Evolutionary conservation across 2,113 vertebrate genomes (phyloP).

Genomic region (Athene noctua): DNA sequence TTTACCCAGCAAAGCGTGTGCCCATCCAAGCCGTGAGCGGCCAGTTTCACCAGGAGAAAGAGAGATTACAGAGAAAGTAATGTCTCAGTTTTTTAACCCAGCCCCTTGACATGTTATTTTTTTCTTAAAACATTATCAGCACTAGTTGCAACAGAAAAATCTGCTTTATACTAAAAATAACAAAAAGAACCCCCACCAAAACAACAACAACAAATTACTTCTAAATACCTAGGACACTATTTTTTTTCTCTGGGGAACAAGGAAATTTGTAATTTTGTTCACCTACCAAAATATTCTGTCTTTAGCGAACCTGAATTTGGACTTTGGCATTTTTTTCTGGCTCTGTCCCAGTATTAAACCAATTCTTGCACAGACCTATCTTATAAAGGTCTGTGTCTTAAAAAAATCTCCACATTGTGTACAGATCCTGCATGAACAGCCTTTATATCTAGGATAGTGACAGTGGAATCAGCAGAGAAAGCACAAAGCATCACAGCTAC

Average conservation of each 20-base stretch:
- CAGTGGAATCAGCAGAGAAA: not conserved
- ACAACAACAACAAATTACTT: not conserved
- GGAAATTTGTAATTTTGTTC: not conserved
- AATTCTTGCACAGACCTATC: not conserved
- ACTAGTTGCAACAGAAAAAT: not conserved
- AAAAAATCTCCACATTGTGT: not conserved
- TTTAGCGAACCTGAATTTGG: not conserved
- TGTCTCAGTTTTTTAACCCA: not conserved
- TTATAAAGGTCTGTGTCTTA: not conserved
- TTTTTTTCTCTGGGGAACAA: not conserved
- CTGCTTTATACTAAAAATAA: not conserved
- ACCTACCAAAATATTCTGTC: not conserved
- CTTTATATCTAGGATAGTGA: not conserved
- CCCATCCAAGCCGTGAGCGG: too few species aligned
- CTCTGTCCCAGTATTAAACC: not conserved
- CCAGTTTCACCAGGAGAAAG: not conserved
- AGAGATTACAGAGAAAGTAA: not conserved
- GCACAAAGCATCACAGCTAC: not conserved
- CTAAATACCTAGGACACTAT: not conserved
- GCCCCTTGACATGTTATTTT: not conserved
- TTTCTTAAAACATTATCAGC: not conserved
- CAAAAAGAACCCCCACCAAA: accelerated
- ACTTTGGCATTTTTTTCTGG: not conserved
- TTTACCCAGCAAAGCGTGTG: too few species aligned
- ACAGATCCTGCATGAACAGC: not conserved